Conservation (phyloP, 92 coral and sea anemone genomes). For the Phymanthus crucifer region DNA sequence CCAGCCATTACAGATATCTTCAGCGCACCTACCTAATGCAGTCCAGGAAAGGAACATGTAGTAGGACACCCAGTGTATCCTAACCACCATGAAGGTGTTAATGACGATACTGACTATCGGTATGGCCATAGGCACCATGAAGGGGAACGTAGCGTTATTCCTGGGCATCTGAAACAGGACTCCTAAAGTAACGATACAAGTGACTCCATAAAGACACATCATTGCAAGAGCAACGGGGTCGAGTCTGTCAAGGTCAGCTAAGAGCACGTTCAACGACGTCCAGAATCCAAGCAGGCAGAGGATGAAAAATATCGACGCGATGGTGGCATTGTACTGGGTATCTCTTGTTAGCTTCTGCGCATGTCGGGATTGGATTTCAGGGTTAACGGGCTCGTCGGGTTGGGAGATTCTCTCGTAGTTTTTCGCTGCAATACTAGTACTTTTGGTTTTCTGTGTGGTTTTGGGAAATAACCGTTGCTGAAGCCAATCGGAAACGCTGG, state of each 20-base stretch:
- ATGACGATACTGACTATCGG: constrained; percentile 75
- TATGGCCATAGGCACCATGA: constrained; percentile 79
- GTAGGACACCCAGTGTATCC: constrained; percentile 60
- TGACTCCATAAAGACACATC: constrained; percentile 37
- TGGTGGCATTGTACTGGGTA: constrained; percentile 46
- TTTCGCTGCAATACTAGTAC: constrained; percentile 1
- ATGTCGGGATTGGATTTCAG: not conserved
- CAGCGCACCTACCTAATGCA: constrained; percentile 69
- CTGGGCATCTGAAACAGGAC: constrained; percentile 65
- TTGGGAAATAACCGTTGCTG: constrained; percentile 14
- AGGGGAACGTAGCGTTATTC: constrained; percentile 65
- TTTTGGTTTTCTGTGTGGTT: constrained; percentile 1
- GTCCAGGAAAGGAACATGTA: constrained; percentile 67
- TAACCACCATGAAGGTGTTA: constrained; percentile 62
- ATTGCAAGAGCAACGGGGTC: constrained; percentile 43
- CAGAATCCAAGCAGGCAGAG: constrained; percentile 59
- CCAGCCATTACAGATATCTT: not conserved
- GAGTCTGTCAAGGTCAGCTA: constrained; percentile 13
- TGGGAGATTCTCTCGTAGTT: constrained; percentile 38
- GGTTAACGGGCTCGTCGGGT: constrained; percentile 13
- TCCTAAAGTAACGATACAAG: constrained; percentile 47
- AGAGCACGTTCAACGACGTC: constrained; percentile 39
- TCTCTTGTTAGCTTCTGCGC: constrained; percentile 1
- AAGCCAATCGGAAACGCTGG: constrained; percentile 40
- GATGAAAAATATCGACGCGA: constrained; percentile 51